A percentile compares a stretch with the other conserved stretches of the same genome.
These are phyloP conservation scores for Epinotia bilunana DNA, from an alignment of 2,888 invertebrate species.

Conservation along the genomic window DNA sequence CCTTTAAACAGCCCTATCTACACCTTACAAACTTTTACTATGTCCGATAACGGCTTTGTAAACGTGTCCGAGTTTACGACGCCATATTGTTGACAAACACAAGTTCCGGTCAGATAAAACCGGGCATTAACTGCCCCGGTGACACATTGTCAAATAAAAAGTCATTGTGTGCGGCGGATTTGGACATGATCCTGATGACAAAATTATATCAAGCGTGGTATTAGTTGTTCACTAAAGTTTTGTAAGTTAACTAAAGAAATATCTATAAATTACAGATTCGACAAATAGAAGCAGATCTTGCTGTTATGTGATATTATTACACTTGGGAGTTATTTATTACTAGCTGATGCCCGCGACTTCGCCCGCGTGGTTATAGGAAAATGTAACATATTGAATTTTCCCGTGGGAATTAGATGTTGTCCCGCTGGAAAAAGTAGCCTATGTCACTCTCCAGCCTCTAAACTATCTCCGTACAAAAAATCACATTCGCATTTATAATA, in stretches of 20 bases:
- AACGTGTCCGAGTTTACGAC: slow-evolving; percentile 64
- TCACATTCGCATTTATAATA: too few species aligned
- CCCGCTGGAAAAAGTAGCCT: too few species aligned
- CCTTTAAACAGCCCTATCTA: slow-evolving; percentile 27
- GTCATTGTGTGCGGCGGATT: slow-evolving; percentile 27
- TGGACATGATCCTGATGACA: neutral
- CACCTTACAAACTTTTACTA: slow-evolving; percentile 59
- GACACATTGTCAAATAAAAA: slow-evolving; percentile 41
- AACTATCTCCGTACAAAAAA: too few species aligned
- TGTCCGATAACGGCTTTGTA: slow-evolving; percentile 65
- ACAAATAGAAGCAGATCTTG: neutral
- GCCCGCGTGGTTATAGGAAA: too few species aligned
- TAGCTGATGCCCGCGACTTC: too few species aligned
- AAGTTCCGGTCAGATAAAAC: slow-evolving; percentile 61
- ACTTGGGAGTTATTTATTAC: too few species aligned
- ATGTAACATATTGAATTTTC: too few species aligned
- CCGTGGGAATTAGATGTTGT: too few species aligned
- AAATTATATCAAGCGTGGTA: neutral
- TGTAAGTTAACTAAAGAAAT: neutral
- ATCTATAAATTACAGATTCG: neutral
- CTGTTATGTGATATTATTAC: neutral
- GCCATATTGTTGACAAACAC: slow-evolving; percentile 61
- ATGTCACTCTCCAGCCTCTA: too few species aligned
- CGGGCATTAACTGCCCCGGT: slow-evolving; percentile 48
- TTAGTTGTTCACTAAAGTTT: slow-evolving; percentile 1